phyloP scores from a whole-genome alignment of 2,888 invertebrate genomes.

The Metallyticus violacea region DNA sequence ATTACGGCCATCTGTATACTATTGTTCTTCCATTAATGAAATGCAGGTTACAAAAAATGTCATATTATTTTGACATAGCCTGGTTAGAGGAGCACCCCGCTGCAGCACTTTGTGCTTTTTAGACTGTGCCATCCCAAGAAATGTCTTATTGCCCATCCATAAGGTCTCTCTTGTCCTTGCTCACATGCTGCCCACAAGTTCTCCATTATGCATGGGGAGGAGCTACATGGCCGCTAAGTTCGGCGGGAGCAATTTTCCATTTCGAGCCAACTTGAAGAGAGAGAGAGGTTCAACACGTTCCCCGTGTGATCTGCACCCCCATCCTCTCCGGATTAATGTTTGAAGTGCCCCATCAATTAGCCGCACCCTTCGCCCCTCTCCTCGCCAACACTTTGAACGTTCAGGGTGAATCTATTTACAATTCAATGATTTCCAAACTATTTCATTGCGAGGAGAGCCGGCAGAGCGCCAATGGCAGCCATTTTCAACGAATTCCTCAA shows the following conservation, averaged over 20 bases:
- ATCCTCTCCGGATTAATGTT: conserved; percentile 17
- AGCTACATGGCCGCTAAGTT: not conserved
- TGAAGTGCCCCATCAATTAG: conserved; percentile 13
- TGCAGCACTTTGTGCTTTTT: too few species aligned
- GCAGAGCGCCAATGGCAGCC: not conserved
- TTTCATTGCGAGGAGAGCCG: not conserved
- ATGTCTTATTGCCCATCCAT: not conserved
- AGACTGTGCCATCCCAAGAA: not conserved
- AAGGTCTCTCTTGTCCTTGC: not conserved
- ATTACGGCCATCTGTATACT: too few species aligned
- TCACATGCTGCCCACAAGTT: not conserved
- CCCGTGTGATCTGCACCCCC: not conserved
- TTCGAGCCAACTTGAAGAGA: not conserved
- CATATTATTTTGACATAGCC: too few species aligned
- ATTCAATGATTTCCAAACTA: conserved; percentile 7
- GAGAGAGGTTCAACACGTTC: not conserved
- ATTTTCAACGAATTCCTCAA: not conserved
- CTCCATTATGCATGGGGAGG: conserved; percentile 7
- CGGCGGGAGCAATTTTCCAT: not conserved
- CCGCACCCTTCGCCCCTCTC: not conserved
- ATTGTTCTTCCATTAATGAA: too few species aligned
- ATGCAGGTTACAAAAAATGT: too few species aligned
- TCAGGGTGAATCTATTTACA: not conserved
- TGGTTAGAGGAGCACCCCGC: too few species aligned
- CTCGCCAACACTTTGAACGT: not conserved